These are phyloP conservation scores for Botia almorhae DNA, from an alignment of 2,797 vertebrate species.

Conservation along the genomic window DNA sequence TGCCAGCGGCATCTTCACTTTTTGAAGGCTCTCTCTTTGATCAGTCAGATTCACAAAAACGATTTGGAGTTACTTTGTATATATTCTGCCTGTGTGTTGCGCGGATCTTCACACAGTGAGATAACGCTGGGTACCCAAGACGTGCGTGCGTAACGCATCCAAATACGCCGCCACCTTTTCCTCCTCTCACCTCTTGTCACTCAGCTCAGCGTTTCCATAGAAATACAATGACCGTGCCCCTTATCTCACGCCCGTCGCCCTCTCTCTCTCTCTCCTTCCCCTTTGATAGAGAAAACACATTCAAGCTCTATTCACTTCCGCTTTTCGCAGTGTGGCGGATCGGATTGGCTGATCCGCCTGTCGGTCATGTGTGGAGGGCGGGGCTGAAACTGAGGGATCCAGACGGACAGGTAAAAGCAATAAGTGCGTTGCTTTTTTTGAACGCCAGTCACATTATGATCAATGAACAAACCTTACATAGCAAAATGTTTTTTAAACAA, in stretches of 20 bases:
- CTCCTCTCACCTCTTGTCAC: slow-evolving; percentile 46
- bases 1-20: slow-evolving; percentile 91
- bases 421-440: background rate
- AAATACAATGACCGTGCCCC: slow-evolving; percentile 25
- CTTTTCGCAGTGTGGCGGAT: slow-evolving; percentile 72
- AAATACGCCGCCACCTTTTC: slow-evolving; percentile 51
- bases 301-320: slow-evolving; percentile 70
- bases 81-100: slow-evolving; percentile 60
- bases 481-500: too few relatives aligned
- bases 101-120: slow-evolving; percentile 62
- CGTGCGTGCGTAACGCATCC: slow-evolving; percentile 64
- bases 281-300: slow-evolving; percentile 43
- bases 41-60: slow-evolving; percentile 12
- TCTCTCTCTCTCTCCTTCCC: slow-evolving; percentile 5
- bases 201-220: slow-evolving; percentile 42
- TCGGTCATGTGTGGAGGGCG: slow-evolving; percentile 66
- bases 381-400: slow-evolving; percentile 27
- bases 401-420: slow-evolving; percentile 41
- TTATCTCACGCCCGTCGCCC: slow-evolving; percentile 50
- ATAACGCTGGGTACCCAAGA: slow-evolving; percentile 44
- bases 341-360: slow-evolving; percentile 74
- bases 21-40: slow-evolving; percentile 49
- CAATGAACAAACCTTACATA: too few relatives aligned
- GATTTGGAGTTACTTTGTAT: slow-evolving; percentile 18
- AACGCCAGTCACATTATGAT: too few relatives aligned